phyloP scores from a whole-genome alignment of 2,797 vertebrate species.

The Tympanoctomys barrerae region DNA sequence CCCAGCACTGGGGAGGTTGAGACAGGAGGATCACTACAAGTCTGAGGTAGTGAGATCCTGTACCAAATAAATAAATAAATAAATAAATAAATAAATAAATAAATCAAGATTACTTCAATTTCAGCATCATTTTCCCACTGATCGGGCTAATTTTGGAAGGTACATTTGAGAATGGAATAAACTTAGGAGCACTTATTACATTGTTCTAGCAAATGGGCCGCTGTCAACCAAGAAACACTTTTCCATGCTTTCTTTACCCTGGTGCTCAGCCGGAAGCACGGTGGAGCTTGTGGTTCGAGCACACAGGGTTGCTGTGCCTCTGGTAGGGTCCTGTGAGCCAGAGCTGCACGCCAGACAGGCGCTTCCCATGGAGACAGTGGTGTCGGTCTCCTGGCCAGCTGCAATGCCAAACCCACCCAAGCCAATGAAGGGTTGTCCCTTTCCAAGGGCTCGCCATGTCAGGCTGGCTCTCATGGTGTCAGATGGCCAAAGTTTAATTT shows the following conservation, averaged over 20 bases:
- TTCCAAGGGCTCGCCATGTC: neutral
- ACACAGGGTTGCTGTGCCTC: neutral
- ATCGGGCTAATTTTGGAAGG: constrained; percentile 34
- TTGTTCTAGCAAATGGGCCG: neutral
- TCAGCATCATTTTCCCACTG: neutral
- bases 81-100: too few species aligned
- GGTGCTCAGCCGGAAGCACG: neutral
- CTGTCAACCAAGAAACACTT: neutral
- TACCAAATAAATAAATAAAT: too few species aligned
- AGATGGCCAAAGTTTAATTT: neutral
- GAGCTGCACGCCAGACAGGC: accelerated
- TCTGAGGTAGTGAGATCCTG: too few species aligned
- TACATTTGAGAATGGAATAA: neutral
- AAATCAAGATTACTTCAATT: neutral
- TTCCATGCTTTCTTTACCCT: neutral
- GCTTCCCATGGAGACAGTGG: neutral
- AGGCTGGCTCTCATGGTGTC: neutral
- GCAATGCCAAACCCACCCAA: neutral
- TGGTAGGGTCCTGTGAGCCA: neutral
- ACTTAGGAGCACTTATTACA: neutral
- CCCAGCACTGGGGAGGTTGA: too few species aligned
- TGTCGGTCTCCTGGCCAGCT: neutral
- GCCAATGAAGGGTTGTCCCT: neutral
- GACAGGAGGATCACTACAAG: neutral
- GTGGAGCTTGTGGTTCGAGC: neutral